Conservation (phyloP, 2,888 invertebrate species). For the Ochlodes sylvanus region DNA sequence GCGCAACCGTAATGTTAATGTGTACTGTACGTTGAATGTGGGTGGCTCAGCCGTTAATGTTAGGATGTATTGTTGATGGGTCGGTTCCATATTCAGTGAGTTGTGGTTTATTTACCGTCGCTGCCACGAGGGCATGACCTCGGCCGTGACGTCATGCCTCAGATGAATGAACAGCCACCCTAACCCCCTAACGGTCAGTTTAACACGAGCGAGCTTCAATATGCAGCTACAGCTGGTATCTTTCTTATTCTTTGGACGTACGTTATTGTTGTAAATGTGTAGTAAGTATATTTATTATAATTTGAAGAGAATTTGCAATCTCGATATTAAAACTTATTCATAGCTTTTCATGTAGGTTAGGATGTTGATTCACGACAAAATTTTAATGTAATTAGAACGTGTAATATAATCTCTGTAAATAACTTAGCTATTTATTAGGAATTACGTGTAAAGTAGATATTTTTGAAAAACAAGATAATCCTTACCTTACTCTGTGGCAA, state of each 20-base stretch:
- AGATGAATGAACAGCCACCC: slow-evolving; percentile 76
- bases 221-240: slow-evolving; percentile 64
- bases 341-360: too few relatives aligned
- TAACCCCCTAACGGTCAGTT: slow-evolving; percentile 60
- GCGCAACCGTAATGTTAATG: slow-evolving; percentile 9
- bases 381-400: too few relatives aligned
- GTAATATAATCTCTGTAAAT: too few relatives aligned
- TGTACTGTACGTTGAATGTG: slow-evolving; percentile 25
- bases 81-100: slow-evolving; percentile 58
- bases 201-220: slow-evolving; percentile 61
- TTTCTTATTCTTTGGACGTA: slow-evolving; percentile 38
- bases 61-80: slow-evolving; percentile 44
- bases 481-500: slow-evolving; percentile 7
- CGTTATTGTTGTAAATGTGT: not conserved
- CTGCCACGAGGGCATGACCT: slow-evolving; percentile 73
- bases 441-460: not conserved
- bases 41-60: slow-evolving; percentile 29
- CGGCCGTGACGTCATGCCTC: slow-evolving; percentile 73
- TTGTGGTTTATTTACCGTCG: slow-evolving; percentile 57
- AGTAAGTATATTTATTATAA: not conserved
- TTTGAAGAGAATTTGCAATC: not conserved
- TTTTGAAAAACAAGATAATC: slow-evolving; percentile 18
- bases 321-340: too few relatives aligned
- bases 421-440: not conserved
- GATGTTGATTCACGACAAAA: too few relatives aligned